Evolutionary conservation across 2,797 vertebrate genomes (phyloP).

Genomic region (Falco novaeseelandiae): DNA sequence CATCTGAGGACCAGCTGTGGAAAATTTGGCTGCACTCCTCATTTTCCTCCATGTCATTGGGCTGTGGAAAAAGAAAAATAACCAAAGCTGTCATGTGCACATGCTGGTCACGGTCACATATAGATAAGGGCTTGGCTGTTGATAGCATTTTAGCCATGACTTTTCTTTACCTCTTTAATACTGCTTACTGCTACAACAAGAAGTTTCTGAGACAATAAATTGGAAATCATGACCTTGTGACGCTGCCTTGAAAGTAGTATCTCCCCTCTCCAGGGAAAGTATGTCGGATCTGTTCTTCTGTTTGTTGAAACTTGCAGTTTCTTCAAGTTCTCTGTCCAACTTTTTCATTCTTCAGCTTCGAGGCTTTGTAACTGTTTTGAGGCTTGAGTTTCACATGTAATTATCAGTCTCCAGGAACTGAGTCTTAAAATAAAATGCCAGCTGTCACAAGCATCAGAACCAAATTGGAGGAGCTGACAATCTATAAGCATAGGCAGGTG

Average conservation of each 20-base stretch:
- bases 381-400: not conserved
- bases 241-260: not conserved
- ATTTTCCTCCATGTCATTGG: not conserved
- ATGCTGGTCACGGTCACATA: not conserved
- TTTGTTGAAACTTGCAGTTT: not conserved
- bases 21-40: not conserved
- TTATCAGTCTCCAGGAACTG: not conserved
- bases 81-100: not conserved
- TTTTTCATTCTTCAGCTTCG: not conserved
- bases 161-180: not conserved
- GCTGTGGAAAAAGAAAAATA: not conserved
- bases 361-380: not conserved
- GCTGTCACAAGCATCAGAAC: not conserved
- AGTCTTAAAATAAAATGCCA: not conserved
- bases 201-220: not conserved
- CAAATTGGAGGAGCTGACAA: not conserved
- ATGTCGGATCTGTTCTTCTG: not conserved
- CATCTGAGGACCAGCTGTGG: not conserved
- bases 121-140: not conserved
- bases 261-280: not conserved
- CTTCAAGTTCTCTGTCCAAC: not conserved
- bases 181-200: not conserved
- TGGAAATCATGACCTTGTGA: not conserved
- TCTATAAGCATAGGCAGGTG: not conserved
- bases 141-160: not conserved